These are phyloP conservation scores for Ctenosaura bakeri DNA, from an alignment of 2,797 vertebrate species.

Conservation along the genomic window DNA sequence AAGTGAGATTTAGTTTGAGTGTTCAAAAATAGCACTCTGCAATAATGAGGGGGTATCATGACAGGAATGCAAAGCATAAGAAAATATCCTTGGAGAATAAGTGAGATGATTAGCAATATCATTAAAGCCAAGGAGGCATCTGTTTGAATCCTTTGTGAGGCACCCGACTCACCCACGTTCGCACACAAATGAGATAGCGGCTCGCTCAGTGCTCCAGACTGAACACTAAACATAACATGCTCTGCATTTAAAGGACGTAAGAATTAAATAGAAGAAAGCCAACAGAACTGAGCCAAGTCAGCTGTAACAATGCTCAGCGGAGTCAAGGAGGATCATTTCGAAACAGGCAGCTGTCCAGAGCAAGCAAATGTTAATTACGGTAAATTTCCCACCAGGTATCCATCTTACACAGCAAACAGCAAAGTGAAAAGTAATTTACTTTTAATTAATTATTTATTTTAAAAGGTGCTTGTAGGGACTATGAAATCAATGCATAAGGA, in stretches of 20 bases:
- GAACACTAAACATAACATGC: conserved; percentile 64
- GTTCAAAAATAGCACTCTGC: conserved; percentile 66
- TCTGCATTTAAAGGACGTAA: conserved; percentile 68
- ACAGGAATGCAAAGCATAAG: conserved; percentile 69
- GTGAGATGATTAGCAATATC: conserved; percentile 78
- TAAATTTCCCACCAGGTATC: conserved; percentile 39
- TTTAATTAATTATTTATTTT: not conserved
- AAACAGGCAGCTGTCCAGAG: conserved; percentile 62
- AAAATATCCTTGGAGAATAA: conserved; percentile 74
- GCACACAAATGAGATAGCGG: conserved; percentile 57
- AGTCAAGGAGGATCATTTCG: conserved; percentile 22
- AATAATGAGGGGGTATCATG: conserved; percentile 68
- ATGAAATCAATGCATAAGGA: not conserved
- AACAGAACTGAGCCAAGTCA: conserved; percentile 25
- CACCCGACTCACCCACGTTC: conserved; percentile 64
- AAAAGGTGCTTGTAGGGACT: conserved; percentile 18
- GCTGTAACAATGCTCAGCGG: not conserved
- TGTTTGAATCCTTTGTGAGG: conserved; percentile 71
- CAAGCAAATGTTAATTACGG: conserved; percentile 48
- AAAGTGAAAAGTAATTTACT: conserved; percentile 33
- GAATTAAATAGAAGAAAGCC: conserved; percentile 63
- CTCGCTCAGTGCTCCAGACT: conserved; percentile 68
- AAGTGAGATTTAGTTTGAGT: conserved; percentile 59
- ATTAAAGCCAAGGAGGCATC: conserved; percentile 73
- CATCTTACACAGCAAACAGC: conserved; percentile 13